Conservation (phyloP, 2,888 invertebrate species). For the Micoletzkya japonica region DNA sequence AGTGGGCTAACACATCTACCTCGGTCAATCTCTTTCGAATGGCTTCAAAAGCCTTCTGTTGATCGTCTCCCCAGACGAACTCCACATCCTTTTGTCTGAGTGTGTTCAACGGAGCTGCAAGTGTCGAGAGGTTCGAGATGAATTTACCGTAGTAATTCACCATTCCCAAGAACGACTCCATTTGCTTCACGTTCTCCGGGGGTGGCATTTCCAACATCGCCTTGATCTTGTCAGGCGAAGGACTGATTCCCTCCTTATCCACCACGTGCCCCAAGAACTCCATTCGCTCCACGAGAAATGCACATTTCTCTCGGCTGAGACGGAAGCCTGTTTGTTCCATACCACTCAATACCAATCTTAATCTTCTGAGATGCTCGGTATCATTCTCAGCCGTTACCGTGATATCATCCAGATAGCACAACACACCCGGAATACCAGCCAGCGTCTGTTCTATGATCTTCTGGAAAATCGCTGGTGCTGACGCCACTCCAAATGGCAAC, state of each 20-base stretch:
- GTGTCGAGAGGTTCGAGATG: conserved; percentile 42
- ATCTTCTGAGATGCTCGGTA: conserved; percentile 35
- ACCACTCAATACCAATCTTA: conserved; percentile 34
- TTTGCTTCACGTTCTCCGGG: conserved; percentile 47
- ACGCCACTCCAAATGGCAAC: conserved; percentile 46
- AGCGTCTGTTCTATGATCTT: conserved; percentile 40
- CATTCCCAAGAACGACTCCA: conserved; percentile 53
- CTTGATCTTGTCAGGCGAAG: conserved; percentile 41
- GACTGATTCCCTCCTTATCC: conserved; percentile 40
- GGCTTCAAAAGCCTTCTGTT: conserved; percentile 1
- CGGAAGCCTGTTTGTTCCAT: conserved; percentile 37
- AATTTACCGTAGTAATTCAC: conserved; percentile 56
- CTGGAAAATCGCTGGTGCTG: conserved; percentile 49
- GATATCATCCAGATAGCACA: conserved; percentile 43
- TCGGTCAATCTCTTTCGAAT: neutral
- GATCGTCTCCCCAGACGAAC: conserved; percentile 17
- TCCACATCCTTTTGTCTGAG: conserved; percentile 31
- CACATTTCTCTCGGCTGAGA: conserved; percentile 45
- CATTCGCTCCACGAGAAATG: conserved; percentile 38
- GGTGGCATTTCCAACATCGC: conserved; percentile 49
- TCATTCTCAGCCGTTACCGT: conserved; percentile 34
- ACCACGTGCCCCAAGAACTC: conserved; percentile 48
- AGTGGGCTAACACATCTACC: conserved; percentile 35
- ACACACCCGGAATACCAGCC: conserved; percentile 38
- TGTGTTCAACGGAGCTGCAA: conserved; percentile 43